Percentiles rank a stretch among this genome's conserved stretches.
phyloP scores from a whole-genome alignment of 1,140 invertebrate genomes.

The Chymomyza costata region DNA sequence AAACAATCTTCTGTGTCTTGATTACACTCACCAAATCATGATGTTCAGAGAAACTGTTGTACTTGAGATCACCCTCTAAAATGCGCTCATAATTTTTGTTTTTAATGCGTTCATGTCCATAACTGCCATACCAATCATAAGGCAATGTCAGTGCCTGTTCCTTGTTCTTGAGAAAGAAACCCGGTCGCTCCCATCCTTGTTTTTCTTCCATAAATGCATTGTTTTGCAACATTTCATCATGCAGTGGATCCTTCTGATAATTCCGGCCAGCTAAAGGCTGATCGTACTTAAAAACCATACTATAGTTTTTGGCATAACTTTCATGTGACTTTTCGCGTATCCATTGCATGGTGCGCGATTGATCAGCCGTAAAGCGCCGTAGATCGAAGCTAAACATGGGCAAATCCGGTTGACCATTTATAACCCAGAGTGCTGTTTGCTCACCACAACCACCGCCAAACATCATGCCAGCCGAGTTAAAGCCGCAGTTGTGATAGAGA shows the following conservation, averaged over 20 bases:
- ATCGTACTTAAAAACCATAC: constrained; percentile 88
- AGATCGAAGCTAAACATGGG: constrained; percentile 92
- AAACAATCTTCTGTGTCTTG: no score
- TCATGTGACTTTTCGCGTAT: constrained; percentile 88
- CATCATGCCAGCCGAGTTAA: constrained; percentile 94
- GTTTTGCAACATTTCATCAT: constrained; percentile 78
- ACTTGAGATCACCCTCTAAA: constrained; percentile 85
- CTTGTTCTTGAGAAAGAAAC: constrained; percentile 78
- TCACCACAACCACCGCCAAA: constrained; percentile 89
- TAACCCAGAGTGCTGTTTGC: constrained; percentile 89
- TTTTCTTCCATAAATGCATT: constrained; percentile 88
- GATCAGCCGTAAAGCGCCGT: constrained; percentile 83
- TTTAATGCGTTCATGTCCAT: constrained; percentile 80
- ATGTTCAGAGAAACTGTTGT: constrained; percentile 84
- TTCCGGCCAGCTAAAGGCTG: constrained; percentile 89
- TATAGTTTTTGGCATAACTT: constrained; percentile 91
- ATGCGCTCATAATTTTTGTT: constrained; percentile 82
- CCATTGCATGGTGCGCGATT: constrained; percentile 84
- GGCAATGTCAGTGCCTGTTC: constrained; percentile 76
- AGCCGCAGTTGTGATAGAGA: constrained; percentile 90
- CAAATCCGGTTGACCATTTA: constrained; percentile 85
- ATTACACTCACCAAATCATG: constrained; percentile 82
- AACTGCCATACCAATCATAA: constrained; percentile 91
- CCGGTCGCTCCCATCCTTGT: constrained; percentile 91
- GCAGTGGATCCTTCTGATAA: constrained; percentile 82